Evolutionary conservation across 1,140 invertebrate genomes (phyloP), one percentile per base, ranked within the genome.

Genomic region (Orchesella cincta): DNA sequence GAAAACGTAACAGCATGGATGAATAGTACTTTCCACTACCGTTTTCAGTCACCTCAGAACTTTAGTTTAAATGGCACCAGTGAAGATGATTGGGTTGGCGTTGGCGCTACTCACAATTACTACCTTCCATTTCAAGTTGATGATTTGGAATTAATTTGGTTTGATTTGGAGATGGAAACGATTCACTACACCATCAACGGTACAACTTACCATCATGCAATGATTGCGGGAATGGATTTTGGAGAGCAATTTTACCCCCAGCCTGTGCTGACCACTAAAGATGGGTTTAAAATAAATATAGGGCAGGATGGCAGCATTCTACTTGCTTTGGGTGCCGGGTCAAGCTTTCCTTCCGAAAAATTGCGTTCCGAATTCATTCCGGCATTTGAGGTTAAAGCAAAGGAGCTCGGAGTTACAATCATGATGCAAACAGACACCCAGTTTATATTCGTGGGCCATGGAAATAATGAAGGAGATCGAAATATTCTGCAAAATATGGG

Each of bases 221-320:
- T 64, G n/a, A 8, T 23, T 8, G n/a, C 57, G 23, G n/a, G 5
- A n/a, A 5, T 23, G 5, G n/a, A 12, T 8, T 64, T 23, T n/a
- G 23, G 5, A 23, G n/a, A 23, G 23, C n/a, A 64, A 29, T 64
- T 64, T 64, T 64, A 64, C 57, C n/a, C 57, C n/a, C 57, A 64
- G 23, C 57, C 57, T 12, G 23, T 12, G 5, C 5, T 64, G 5
- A n/a, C 23, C 12, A 64, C 57, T 12, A 8, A 64, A 29, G 57
- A 64, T 23, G 23, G 23, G 5, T 64, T 12, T n/a, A 64, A 23
- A 64, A 8, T 64, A 5, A 5, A 64, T 5, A 64, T 64, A 8
- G n/a, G 5, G 5, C 57, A n/a, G 8, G n/a, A 64, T 12, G 57
- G 57, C 5, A 8, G 5, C 18, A 46, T 46, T 46, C 18, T 5